Percentiles rank a stretch among this genome's conserved stretches.
Evolutionary conservation across 2,888 invertebrate species (phyloP).

Genomic region (Euplagia quadripunctaria): DNA sequence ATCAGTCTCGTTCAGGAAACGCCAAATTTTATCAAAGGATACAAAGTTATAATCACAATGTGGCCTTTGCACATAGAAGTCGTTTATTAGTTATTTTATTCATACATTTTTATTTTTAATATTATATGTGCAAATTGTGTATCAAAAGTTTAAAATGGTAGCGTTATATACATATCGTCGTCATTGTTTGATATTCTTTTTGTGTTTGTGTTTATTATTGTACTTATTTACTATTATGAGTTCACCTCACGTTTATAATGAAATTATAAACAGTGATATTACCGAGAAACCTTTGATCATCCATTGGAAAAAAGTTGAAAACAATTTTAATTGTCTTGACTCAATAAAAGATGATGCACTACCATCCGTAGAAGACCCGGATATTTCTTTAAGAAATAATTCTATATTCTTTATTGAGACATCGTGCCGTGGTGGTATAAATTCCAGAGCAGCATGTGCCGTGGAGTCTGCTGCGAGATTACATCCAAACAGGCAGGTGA

Average conservation of each 20-base stretch:
- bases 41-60: background rate
- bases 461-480: constrained; percentile 52
- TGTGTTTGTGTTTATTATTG: background rate
- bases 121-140: background rate
- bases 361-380: constrained; percentile 13
- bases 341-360: constrained; percentile 28
- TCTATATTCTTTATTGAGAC: constrained; percentile 90
- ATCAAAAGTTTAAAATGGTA: background rate
- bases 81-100: background rate
- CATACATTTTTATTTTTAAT: background rate
- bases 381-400: constrained; percentile 15
- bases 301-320: constrained; percentile 5
- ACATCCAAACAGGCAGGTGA: constrained; percentile 23
- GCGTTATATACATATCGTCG: background rate
- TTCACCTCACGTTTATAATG: background rate
- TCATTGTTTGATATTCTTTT: background rate
- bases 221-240: background rate
- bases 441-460: constrained; percentile 55
- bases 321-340: constrained; percentile 31
- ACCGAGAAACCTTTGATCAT: constrained; percentile 7
- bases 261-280: background rate
- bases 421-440: constrained; percentile 84
- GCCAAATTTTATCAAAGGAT: background rate
- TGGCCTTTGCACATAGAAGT: background rate
- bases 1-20: background rate